A percentile compares a stretch with the other conserved stretches of the same genome.
Evolutionary conservation across 2,113 vertebrate species (phyloP).

Genomic region (Corvus cornix): DNA sequence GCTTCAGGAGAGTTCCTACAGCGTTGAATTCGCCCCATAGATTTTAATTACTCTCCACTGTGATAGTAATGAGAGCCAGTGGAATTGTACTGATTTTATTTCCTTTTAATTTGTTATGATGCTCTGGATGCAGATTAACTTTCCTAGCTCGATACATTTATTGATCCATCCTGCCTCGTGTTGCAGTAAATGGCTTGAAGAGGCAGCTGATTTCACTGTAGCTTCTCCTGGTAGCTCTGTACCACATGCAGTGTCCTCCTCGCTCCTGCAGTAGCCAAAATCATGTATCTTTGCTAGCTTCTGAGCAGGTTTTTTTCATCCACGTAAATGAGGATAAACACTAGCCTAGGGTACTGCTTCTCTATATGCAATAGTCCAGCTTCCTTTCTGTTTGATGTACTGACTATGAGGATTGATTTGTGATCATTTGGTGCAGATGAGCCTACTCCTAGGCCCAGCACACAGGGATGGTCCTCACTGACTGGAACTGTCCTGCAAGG

Average conservation of each 20-base stretch:
- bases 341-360: not conserved
- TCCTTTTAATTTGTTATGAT: constrained; percentile 67
- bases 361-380: not conserved
- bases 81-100: constrained; percentile 59
- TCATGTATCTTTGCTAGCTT: not conserved
- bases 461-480: not conserved
- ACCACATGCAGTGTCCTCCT: not conserved
- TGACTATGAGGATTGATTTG: not conserved
- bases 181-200: constrained; percentile 2
- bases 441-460: not conserved
- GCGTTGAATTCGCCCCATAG: not conserved
- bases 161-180: constrained; percentile 37
- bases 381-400: not conserved
- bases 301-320: not conserved
- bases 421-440: not conserved
- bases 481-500: not conserved
- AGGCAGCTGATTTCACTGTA: not conserved
- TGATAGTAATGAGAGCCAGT: constrained; percentile 42
- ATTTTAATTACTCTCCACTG: constrained; percentile 65
- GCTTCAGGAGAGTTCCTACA: not conserved
- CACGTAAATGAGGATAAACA: not conserved
- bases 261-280: not conserved
- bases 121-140: constrained; percentile 61
- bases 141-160: constrained; percentile 39
- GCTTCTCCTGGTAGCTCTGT: not conserved